Conservation (phyloP, 2,888 invertebrate species). For the Hipparchia sbordonii region DNA sequence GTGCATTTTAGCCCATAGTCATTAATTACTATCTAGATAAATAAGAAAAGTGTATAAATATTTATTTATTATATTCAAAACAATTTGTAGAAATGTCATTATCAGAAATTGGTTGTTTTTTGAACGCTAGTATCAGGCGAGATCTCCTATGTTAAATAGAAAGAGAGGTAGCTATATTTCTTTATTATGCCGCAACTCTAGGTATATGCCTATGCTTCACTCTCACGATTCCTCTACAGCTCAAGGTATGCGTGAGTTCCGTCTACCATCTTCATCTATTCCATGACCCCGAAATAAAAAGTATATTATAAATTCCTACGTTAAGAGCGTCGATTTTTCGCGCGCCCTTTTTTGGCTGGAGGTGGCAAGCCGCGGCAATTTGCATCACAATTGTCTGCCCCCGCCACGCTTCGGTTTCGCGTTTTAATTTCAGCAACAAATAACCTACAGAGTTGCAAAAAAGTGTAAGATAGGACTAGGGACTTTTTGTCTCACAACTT, state of each 20-base stretch:
- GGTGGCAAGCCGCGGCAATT: conserved; percentile 54
- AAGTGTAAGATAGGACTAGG: neutral
- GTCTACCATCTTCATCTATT: neutral
- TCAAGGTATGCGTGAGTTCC: neutral
- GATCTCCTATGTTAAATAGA: no score
- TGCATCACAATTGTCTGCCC: conserved; percentile 75
- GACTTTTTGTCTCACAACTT: neutral
- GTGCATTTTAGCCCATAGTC: no score
- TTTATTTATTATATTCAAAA: no score
- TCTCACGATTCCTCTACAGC: neutral
- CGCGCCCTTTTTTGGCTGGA: conserved; percentile 49
- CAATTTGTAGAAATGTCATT: no score
- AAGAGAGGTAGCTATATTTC: no score
- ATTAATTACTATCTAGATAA: no score
- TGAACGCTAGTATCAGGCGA: no score
- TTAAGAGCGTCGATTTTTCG: conserved; percentile 50
- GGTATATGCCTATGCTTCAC: no score
- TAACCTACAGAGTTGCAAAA: conserved; percentile 47
- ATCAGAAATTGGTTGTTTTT: no score
- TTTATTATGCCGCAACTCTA: no score
- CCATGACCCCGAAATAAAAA: conserved; percentile 52
- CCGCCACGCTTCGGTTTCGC: conserved; percentile 58
- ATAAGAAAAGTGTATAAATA: no score
- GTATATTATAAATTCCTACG: conserved; percentile 69
- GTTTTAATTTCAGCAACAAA: conserved; percentile 78